Conservation (phyloP, 2,888 invertebrate genomes). For the Clitarchus hookeri region DNA sequence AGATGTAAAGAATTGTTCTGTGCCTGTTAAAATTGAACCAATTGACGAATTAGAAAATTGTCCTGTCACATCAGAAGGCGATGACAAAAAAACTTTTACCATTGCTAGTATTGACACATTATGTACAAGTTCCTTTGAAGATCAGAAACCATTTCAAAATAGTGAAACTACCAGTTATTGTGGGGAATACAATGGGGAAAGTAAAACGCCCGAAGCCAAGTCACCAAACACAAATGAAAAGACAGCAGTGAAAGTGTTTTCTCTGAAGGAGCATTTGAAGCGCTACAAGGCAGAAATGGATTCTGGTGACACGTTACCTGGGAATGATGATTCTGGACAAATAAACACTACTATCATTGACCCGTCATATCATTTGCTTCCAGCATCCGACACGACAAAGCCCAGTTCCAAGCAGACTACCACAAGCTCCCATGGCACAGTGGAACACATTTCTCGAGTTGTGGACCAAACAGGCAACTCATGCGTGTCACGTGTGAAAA, state of each 20-base stretch:
- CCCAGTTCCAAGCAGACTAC: not conserved
- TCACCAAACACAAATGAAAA: not conserved
- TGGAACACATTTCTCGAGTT: not conserved
- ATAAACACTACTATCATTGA: not conserved
- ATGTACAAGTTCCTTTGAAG: not conserved
- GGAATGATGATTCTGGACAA: not conserved
- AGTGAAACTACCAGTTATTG: not conserved
- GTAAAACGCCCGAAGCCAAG: not conserved
- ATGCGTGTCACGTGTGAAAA: no score
- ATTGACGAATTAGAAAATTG: not conserved
- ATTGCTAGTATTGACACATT: not conserved
- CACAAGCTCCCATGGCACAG: not conserved
- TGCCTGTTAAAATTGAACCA: not conserved
- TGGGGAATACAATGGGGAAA: not conserved
- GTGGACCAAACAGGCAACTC: not conserved
- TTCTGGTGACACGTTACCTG: not conserved
- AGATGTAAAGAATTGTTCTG: not conserved
- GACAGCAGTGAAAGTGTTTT: not conserved
- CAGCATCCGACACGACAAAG: not conserved
- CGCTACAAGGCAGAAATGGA: not conserved
- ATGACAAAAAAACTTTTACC: not conserved
- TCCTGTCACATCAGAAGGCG: not conserved
- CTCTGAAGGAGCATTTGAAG: constrained; percentile 18
- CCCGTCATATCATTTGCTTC: not conserved
- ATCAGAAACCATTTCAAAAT: not conserved